Evolutionary conservation across 2,888 invertebrate genomes (phyloP), one percentile per base, ranked within the genome.

Genomic region (Hyppa rectilinea): DNA sequence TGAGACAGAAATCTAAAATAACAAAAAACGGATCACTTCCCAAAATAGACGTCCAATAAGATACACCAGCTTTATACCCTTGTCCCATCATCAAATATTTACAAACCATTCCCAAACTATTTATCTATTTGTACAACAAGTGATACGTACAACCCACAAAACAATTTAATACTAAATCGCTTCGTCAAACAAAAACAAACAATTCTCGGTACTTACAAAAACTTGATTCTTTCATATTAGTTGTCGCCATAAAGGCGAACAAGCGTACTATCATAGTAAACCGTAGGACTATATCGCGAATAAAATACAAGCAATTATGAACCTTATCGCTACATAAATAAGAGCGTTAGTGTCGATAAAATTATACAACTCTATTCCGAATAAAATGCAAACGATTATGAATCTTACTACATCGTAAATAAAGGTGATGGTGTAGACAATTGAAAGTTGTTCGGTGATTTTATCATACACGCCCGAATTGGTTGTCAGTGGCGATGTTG

Each of bases 221-320:
- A 88, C 87, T 90, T 88, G 87, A 88, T 87, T 87, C 88, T 86
- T 88, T 89, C 90, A 87, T 91, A 92, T 91, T 90, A 92, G 91
- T 92, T 91, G 91, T 91, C 89, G 88, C 88, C 90, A 89, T 91
- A 90, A 92, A 87, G 75, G 85, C 84, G 82, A 87, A 83, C 83
- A 82, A 79, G 84, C 85, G 82, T 74, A 86, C 88, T 83, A 82
- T 85, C 81, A 78, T 83, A 82, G 82, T 78, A 81, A 81, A 72
- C 75, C 65, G 70, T 62, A 78, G 72, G 72, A 73, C 80, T 80
- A 74, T 66, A 65, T 78, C 34, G 45, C 79, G 52, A 47, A 71
- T 75, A 73, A 82, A 77, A 67, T 63, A 72, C 79, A 74, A 71
- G 68, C 68, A 71, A 83, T 81, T 79, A 65, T 64, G 63, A 66